Evolutionary conservation across 2,888 invertebrate genomes (phyloP), one percentile per base, ranked within the genome.

Genomic region (Hyalella azteca): DNA sequence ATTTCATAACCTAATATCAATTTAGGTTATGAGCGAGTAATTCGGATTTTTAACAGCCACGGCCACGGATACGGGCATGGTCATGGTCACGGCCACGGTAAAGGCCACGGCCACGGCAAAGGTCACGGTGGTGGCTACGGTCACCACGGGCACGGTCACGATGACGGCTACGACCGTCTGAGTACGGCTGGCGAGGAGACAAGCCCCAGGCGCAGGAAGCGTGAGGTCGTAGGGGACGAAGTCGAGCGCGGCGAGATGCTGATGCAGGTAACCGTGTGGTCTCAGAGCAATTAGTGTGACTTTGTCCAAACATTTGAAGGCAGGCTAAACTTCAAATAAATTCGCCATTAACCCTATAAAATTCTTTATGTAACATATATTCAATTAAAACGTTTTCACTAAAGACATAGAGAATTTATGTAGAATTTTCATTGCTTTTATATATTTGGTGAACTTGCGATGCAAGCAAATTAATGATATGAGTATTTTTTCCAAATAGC

Each of bases 181-280:
- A n/a, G n/a, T n/a, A 29, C 22, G 13, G 45, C 29, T 26, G 73
- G 3, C 13, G 41, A 39, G 73, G 41, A 41, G 41, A 39, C 73
- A 29, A 41, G 76, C 76, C 29, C 41, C 76, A 45, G 26, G 29
- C 22, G 76, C 45, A 76, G 48, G 76, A 48, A 36, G 49, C 19
- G 48, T n/a, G 49, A 32, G 49, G 76, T 26, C 49, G 76, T 49
- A 13, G 76, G 39, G 36, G 19, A 41, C 26, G 76, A 49, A 19
- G 26, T 32, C 29, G 32, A 76, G 32, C 32, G n/a, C 15, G 32
- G 75, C 13, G 59, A 75, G 60, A 22, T 48, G 32, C 32, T 77
- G 36, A 73, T 79, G 77, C 60, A 79, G 66, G 66, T 66, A 11
- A 7, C 26, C n/a, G n/a, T n/a, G n/a, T n/a, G n/a, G n/a, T n/a